Conservation (phyloP, 2,797 vertebrate species). For the Phylloscopus collybita region DNA sequence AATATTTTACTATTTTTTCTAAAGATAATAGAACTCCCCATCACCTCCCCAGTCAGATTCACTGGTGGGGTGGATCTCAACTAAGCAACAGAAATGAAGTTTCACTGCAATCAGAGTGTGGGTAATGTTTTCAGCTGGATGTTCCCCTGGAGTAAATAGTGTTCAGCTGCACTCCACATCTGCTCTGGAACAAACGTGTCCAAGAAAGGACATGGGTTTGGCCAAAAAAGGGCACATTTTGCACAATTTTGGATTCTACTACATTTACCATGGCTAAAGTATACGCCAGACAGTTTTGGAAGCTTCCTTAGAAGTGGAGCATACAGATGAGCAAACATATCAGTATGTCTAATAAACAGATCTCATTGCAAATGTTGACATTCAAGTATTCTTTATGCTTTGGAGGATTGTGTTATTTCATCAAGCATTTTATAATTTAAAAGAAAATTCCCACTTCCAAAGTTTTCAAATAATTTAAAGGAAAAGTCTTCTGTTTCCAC, state of each 20-base stretch:
- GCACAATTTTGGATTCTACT: background rate
- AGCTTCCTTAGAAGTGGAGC: background rate
- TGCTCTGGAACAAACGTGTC: background rate
- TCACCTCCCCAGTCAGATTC: background rate
- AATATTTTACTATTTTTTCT: conserved; percentile 39
- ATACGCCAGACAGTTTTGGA: background rate
- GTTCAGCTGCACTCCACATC: conserved; percentile 43
- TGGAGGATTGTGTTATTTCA: background rate
- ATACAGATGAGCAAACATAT: conserved; percentile 3
- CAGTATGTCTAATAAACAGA: background rate
- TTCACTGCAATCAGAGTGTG: background rate
- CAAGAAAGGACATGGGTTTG: background rate
- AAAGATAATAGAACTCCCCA: conserved; percentile 26
- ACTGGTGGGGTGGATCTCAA: background rate
- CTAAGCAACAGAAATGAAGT: conserved; percentile 5
- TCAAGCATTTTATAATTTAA: background rate
- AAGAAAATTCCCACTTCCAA: background rate
- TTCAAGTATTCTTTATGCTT: background rate
- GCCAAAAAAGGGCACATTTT: conserved; percentile 5
- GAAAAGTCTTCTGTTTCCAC: background rate
- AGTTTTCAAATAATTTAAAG: background rate
- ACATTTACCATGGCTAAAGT: background rate
- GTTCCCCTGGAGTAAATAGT: conserved; percentile 24
- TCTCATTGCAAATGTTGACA: conserved; percentile 5
- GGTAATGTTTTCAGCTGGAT: conserved; percentile 17